phyloP scores from a whole-genome alignment of 35 echinoderm and acorn worm genomes.

The Patiria miniata region DNA sequence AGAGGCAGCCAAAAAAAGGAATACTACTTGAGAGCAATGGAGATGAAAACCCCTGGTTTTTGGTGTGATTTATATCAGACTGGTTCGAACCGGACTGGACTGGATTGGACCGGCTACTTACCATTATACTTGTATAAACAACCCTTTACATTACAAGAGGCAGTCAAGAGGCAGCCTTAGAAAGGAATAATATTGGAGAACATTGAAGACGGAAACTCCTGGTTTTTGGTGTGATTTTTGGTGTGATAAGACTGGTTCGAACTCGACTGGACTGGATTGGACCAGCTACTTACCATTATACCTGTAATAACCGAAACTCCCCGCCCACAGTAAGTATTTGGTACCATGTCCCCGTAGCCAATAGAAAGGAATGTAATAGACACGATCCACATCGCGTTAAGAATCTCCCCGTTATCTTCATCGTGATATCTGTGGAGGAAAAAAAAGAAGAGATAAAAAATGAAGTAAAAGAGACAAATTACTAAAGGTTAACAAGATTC shows the following conservation, averaged over 20 bases:
- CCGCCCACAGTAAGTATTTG: constrained; percentile 99
- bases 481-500: too few species aligned
- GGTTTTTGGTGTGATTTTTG: too few species aligned
- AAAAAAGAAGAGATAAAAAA: constrained; percentile 14
- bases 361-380: constrained; percentile 99
- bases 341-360: constrained; percentile 99
- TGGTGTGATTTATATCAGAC: too few species aligned
- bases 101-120: too few species aligned
- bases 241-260: not conserved
- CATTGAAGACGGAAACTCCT: too few species aligned
- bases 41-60: too few species aligned
- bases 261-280: not conserved
- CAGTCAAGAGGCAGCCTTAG: too few species aligned
- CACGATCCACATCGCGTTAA: constrained; percentile 99
- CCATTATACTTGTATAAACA: too few species aligned
- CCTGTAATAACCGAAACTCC: constrained; percentile 98
- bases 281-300: constrained; percentile 89
- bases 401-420: constrained; percentile 93
- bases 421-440: constrained; percentile 89
- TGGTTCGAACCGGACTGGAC: not conserved
- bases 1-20: too few species aligned
- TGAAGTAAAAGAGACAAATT: not conserved
- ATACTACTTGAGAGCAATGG: too few species aligned
- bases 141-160: too few species aligned
- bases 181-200: too few species aligned